Conservation (phyloP, 1,140 invertebrate species). For the Megalopta genalis region DNA sequence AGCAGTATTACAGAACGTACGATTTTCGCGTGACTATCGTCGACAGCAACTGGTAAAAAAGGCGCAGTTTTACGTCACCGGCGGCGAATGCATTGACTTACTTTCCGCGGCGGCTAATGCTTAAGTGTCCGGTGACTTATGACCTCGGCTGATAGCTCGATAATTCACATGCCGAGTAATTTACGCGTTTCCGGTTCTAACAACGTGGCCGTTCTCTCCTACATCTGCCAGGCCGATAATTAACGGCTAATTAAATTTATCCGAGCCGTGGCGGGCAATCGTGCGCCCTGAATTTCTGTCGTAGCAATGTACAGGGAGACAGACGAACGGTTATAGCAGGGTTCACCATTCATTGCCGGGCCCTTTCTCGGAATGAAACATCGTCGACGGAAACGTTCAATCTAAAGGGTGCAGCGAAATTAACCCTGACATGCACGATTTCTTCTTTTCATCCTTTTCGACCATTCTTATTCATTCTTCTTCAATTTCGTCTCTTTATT, state of each 20-base stretch:
- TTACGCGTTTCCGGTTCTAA: neutral
- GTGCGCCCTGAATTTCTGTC: conserved; percentile 9
- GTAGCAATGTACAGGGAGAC: neutral
- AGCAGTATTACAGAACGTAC: no score
- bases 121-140: no score
- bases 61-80: neutral
- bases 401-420: conserved; percentile 13
- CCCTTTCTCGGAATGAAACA: conserved; percentile 26
- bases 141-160: no score
- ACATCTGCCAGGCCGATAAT: neutral
- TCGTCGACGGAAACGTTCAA: conserved; percentile 47
- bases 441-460: no score
- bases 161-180: neutral
- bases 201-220: neutral
- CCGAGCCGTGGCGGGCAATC: conserved; percentile 2
- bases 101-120: no score
- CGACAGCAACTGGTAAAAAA: no score
- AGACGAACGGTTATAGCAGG: neutral
- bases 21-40: no score
- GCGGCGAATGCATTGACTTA: no score
- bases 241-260: conserved; percentile 37
- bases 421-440: no score
- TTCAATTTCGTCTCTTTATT: no score
- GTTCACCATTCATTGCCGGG: no score
- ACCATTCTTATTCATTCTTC: no score